These are phyloP conservation scores for Magallana gigas DNA, from an alignment of 1,140 invertebrate genomes.

Conservation along the genomic window DNA sequence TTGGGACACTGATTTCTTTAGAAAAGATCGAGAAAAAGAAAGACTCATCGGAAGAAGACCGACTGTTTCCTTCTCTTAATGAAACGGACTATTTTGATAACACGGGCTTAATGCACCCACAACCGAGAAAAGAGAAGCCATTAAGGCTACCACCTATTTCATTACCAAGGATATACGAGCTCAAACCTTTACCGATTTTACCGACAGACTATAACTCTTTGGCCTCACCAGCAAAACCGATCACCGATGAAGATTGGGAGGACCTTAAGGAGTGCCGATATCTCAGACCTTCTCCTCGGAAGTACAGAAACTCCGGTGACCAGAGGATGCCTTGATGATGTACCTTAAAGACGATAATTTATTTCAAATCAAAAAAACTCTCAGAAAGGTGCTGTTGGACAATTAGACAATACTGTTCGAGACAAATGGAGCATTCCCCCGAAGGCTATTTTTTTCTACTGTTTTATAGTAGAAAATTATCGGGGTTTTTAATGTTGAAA, in stretches of 20 bases:
- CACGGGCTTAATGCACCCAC: constrained; percentile 41
- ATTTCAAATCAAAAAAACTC: no score
- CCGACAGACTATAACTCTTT: constrained; percentile 50
- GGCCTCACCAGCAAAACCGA: constrained; percentile 36
- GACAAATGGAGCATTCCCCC: constrained; percentile 8
- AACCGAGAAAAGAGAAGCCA: constrained; percentile 47
- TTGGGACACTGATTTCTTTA: constrained; percentile 53
- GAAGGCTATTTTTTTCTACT: background rate
- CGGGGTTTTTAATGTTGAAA: background rate
- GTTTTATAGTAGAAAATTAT: background rate
- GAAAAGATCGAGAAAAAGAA: constrained; percentile 51
- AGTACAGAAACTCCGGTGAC: constrained; percentile 34
- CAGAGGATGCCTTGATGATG: background rate
- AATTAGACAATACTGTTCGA: background rate
- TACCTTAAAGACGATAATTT: no score
- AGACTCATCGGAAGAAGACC: background rate
- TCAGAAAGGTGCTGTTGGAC: background rate
- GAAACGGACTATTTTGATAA: constrained; percentile 39
- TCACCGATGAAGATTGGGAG: constrained; percentile 65
- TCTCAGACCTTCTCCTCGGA: constrained; percentile 53
- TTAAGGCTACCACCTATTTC: constrained; percentile 63
- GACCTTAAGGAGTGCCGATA: constrained; percentile 65
- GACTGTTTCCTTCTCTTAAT: constrained; percentile 28
- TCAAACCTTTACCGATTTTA: constrained; percentile 57
- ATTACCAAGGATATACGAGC: constrained; percentile 58